Percentiles rank a stretch among this genome's conserved stretches.
phyloP scores from a whole-genome alignment of 2,888 invertebrate genomes.

The Steinernema carpocapsae region DNA sequence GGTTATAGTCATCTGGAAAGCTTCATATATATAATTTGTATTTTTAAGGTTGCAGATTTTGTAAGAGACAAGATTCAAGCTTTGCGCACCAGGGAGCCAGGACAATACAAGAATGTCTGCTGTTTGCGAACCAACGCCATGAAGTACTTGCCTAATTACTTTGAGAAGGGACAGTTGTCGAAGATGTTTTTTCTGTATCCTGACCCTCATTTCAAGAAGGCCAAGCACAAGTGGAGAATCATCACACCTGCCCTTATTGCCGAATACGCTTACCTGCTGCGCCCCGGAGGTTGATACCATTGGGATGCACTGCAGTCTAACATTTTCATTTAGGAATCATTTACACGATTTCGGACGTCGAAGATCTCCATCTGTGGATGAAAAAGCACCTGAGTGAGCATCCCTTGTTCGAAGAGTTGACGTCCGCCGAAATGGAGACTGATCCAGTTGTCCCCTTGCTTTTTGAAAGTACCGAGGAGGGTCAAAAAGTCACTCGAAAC shows the following conservation, averaged over 20 bases:
- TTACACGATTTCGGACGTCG: constrained; percentile 96
- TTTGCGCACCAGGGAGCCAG: constrained; percentile 75
- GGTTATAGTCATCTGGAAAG: too few species aligned
- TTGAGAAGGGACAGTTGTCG: constrained; percentile 81
- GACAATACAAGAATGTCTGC: constrained; percentile 87
- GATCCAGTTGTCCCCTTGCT: constrained; percentile 86
- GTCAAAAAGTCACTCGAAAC: constrained; percentile 93
- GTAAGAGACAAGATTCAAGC: constrained; percentile 92
- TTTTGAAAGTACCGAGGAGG: constrained; percentile 92
- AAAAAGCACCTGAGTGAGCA: constrained; percentile 86
- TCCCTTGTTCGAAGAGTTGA: constrained; percentile 78
- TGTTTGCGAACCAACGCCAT: constrained; percentile 95
- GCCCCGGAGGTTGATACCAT: constrained; percentile 74
- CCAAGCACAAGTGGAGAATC: constrained; percentile 98
- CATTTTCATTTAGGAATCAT: constrained; percentile 71
- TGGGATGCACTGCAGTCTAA: background rate
- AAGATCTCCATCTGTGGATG: constrained; percentile 97
- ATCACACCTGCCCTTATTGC: constrained; percentile 89
- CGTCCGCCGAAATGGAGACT: constrained; percentile 47
- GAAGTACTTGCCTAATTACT: constrained; percentile 98
- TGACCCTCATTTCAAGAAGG: constrained; percentile 97
- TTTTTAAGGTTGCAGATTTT: constrained; percentile 79
- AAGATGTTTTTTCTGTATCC: constrained; percentile 96
- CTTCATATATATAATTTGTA: background rate
- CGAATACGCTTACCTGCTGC: constrained; percentile 93